Conservation (phyloP, 2,113 vertebrate genomes). For the Ifrita kowaldi region DNA sequence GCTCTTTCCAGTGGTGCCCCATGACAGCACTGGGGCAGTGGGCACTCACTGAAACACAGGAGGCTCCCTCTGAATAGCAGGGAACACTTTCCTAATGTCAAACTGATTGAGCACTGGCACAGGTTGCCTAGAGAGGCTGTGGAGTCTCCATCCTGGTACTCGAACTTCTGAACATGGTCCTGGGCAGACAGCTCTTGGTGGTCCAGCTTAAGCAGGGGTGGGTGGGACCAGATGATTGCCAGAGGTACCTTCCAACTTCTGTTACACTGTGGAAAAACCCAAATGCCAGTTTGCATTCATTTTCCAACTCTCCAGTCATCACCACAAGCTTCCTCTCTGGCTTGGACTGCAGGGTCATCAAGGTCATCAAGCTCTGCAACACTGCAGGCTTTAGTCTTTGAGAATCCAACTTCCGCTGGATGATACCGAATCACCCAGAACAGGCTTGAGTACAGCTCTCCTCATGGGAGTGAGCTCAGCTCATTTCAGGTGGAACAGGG, state of each 20-base stretch:
- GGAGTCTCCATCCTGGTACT: neutral
- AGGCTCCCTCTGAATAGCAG: neutral
- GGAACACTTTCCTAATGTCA: neutral
- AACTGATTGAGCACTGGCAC: neutral
- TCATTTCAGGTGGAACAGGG: neutral
- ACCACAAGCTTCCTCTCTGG: neutral
- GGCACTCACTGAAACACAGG: neutral
- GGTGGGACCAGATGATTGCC: neutral
- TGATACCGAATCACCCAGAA: neutral
- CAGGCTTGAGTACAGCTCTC: fast-evolving
- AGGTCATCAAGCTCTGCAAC: neutral
- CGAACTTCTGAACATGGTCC: neutral
- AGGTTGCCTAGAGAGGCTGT: neutral
- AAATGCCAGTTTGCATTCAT: neutral
- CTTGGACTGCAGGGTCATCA: neutral
- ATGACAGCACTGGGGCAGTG: neutral
- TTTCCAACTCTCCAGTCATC: neutral
- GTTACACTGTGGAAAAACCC: neutral
- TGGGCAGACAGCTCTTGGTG: neutral
- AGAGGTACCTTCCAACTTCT: neutral
- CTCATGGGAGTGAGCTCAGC: neutral
- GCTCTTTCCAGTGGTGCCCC: neutral
- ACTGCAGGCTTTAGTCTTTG: neutral
- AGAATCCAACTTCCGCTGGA: neutral
- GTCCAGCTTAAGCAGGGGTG: neutral